Evolutionary conservation across 2,113 vertebrate genomes (phyloP).

Genomic region (Seriola aureovittata): DNA sequence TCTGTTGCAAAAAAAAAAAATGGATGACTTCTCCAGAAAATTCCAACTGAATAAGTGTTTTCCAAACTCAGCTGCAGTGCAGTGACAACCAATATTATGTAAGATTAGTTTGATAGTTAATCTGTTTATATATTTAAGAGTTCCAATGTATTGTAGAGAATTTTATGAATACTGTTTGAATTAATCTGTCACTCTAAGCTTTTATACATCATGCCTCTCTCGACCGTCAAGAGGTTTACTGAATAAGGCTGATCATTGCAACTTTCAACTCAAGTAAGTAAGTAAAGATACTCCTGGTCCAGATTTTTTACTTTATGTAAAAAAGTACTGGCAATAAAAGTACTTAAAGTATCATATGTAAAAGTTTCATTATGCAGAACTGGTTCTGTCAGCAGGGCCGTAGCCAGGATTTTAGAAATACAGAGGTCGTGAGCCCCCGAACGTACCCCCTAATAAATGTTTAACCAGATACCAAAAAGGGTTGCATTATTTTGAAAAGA

Average conservation of each 20-base stretch:
- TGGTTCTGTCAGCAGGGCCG: background rate
- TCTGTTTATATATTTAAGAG: slow-evolving; percentile 29
- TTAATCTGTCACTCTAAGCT: slow-evolving; percentile 31
- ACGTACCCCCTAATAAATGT: background rate
- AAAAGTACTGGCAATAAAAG: background rate
- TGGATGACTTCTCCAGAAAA: slow-evolving; percentile 10
- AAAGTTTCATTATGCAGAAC: background rate
- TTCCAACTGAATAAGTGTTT: slow-evolving; percentile 20
- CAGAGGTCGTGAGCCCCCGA: background rate
- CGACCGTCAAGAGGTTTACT: slow-evolving; percentile 43
- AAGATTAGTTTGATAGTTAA: slow-evolving; percentile 25
- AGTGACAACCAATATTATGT: slow-evolving; percentile 18
- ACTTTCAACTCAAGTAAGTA: slow-evolving; percentile 23
- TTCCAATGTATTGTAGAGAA: slow-evolving; percentile 4
- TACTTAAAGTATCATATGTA: background rate
- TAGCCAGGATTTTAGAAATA: background rate
- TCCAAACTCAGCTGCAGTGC: slow-evolving; percentile 4
- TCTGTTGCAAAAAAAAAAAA: background rate
- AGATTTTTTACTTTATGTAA: too few species aligned
- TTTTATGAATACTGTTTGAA: slow-evolving; percentile 21
- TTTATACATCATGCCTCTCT: background rate
- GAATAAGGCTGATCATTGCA: slow-evolving; percentile 29
- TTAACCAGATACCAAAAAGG: background rate
- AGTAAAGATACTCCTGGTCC: background rate
- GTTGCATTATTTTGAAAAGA: background rate